phyloP scores from a whole-genome alignment of 2,797 vertebrate species.

The Erethizon dorsatum region DNA sequence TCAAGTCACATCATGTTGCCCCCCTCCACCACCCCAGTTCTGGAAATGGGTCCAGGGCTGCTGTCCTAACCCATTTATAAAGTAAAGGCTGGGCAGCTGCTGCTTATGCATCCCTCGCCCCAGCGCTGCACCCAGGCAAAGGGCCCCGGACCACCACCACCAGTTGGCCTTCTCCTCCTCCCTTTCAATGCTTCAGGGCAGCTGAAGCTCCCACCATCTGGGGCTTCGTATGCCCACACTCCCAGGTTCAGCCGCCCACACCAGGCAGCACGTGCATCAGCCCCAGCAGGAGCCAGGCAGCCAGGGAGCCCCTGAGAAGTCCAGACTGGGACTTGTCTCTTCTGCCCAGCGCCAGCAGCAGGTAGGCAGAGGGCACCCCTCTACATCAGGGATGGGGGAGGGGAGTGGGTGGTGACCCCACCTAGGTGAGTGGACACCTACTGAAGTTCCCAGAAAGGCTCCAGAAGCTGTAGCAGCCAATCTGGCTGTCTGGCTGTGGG shows the following conservation, averaged over 20 bases:
- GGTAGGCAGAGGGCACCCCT: not conserved
- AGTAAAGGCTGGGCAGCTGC: not conserved
- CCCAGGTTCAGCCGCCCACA: too few species aligned
- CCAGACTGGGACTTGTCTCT: not conserved
- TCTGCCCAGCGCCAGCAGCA: not conserved
- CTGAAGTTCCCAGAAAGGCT: not conserved
- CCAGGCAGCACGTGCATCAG: not conserved
- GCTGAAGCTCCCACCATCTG: not conserved
- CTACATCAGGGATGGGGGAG: not conserved
- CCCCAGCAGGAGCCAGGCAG: not conserved
- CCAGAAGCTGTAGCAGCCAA: not conserved
- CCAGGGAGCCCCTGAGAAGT: not conserved
- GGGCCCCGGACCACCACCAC: not conserved
- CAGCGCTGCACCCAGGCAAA: not conserved
- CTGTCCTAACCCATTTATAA: not conserved
- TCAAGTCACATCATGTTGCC: not conserved
- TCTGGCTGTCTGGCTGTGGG: not conserved
- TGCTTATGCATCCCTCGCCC: not conserved
- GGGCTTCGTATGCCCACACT: not conserved
- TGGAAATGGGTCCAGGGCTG: not conserved
- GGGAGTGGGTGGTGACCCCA: not conserved
- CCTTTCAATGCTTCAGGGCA: not conserved
- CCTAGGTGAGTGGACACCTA: not conserved
- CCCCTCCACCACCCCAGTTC: not conserved
- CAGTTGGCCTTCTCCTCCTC: not conserved